These are phyloP conservation scores for Druon quercuslanigerum DNA, from an alignment of 1,140 invertebrate genomes.

Conservation along the genomic window DNA sequence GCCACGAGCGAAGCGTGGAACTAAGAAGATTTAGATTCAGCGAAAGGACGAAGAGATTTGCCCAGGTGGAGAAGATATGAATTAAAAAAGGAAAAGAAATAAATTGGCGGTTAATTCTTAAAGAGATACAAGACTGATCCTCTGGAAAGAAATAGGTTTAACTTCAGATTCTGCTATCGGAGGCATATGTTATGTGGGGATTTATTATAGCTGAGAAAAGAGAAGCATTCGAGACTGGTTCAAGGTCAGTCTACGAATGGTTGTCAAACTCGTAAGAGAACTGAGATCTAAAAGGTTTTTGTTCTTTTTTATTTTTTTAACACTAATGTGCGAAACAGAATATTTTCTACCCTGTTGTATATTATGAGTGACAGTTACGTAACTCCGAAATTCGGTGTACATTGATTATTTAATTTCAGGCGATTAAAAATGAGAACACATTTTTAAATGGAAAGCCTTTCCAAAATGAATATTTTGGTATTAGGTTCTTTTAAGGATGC, in stretches of 20 bases:
- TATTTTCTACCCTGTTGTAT: too few species aligned
- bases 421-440: too few species aligned
- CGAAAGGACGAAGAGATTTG: neutral
- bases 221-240: neutral
- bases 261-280: neutral
- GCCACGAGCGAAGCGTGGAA: neutral
- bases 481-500: too few species aligned
- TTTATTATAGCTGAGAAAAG: neutral
- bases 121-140: slow-evolving; percentile 7
- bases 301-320: too few species aligned
- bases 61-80: slow-evolving; percentile 1
- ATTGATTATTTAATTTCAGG: too few species aligned
- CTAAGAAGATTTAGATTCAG: neutral
- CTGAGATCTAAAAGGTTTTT: too few species aligned
- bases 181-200: neutral
- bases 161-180: slow-evolving; percentile 9
- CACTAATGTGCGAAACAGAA: too few species aligned
- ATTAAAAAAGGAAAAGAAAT: neutral
- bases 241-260: neutral
- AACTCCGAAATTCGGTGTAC: too few species aligned
- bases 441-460: too few species aligned
- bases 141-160: slow-evolving; percentile 10
- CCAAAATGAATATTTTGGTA: too few species aligned
- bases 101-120: neutral
- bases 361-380: too few species aligned